Percentiles rank a stretch among this genome's conserved stretches.
Evolutionary conservation across 2,797 vertebrate species (phyloP).

Genomic region (Sebastes steindachneri): DNA sequence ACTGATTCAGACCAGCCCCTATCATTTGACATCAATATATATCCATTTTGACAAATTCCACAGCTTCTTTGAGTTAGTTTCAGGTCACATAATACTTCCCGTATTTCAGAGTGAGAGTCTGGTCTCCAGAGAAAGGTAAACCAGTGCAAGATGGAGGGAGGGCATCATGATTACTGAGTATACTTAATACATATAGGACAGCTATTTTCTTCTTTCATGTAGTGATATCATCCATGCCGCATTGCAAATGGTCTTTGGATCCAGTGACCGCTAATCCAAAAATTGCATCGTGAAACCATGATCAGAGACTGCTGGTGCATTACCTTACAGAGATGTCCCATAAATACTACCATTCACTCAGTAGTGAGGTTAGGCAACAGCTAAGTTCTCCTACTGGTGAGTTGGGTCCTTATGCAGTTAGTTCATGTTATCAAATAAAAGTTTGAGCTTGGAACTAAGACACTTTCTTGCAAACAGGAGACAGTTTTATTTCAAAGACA

Average conservation of each 20-base stretch:
- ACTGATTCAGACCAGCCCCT: conserved; percentile 54
- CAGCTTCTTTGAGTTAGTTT: conserved; percentile 71
- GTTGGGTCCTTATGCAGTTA: not conserved
- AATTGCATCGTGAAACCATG: conserved; percentile 60
- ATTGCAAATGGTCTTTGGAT: conserved; percentile 55
- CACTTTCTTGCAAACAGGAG: conserved; percentile 4
- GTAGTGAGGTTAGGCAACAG: not conserved
- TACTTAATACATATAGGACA: conserved; percentile 41
- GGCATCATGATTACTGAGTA: conserved; percentile 50
- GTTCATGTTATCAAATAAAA: conserved; percentile 4
- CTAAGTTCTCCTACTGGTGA: not conserved
- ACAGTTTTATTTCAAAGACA: conserved; percentile 42
- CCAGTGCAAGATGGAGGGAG: conserved; percentile 48
- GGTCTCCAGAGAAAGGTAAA: conserved; percentile 54
- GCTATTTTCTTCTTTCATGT: conserved; percentile 52
- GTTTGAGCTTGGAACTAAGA: not conserved
- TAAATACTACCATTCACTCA: conserved; percentile 30
- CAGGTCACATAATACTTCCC: conserved; percentile 71
- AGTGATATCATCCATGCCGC: conserved; percentile 56
- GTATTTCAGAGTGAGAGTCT: conserved; percentile 51
- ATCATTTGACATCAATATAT: conserved; percentile 52
- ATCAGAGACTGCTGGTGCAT: conserved; percentile 51
- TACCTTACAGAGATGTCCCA: conserved; percentile 39
- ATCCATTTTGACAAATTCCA: conserved; percentile 75
- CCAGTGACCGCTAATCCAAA: conserved; percentile 56